Conservation (phyloP, 2,888 invertebrate species). For the Ypsolopha sequella region DNA sequence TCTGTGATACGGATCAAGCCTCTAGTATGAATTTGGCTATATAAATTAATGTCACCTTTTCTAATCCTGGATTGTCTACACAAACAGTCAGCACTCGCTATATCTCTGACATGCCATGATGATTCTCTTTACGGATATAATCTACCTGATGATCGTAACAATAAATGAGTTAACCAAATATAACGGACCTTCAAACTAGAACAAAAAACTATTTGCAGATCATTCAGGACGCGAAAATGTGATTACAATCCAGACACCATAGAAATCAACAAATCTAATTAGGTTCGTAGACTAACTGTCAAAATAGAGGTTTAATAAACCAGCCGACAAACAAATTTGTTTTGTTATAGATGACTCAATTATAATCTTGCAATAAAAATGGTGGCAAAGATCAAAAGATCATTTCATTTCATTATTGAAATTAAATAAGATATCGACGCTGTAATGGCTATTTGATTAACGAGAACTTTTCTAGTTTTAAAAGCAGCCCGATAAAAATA, state of each 20-base stretch:
- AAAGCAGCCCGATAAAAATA: background rate
- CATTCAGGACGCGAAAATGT: constrained; percentile 4
- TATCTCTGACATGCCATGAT: no score
- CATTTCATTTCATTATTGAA: no score
- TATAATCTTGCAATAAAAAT: background rate
- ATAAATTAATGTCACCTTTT: no score
- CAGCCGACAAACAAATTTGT: background rate
- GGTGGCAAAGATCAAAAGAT: background rate
- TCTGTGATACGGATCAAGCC: no score
- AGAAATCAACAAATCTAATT: constrained; percentile 19
- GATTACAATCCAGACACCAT: constrained; percentile 12
- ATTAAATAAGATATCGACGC: no score
- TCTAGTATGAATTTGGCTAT: no score
- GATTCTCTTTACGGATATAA: no score
- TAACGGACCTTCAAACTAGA: no score
- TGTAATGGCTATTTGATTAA: background rate
- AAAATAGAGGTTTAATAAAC: constrained; percentile 1
- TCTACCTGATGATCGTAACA: no score
- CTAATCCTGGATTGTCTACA: no score
- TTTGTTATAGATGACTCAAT: constrained; percentile 1
- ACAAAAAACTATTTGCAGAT: background rate
- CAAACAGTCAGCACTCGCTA: no score
- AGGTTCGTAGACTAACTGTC: constrained; percentile 13
- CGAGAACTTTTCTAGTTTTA: background rate
- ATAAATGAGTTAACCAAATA: no score